phyloP scores from a whole-genome alignment of 2,888 invertebrate genomes.

The Lasioglossum zephyrum region DNA sequence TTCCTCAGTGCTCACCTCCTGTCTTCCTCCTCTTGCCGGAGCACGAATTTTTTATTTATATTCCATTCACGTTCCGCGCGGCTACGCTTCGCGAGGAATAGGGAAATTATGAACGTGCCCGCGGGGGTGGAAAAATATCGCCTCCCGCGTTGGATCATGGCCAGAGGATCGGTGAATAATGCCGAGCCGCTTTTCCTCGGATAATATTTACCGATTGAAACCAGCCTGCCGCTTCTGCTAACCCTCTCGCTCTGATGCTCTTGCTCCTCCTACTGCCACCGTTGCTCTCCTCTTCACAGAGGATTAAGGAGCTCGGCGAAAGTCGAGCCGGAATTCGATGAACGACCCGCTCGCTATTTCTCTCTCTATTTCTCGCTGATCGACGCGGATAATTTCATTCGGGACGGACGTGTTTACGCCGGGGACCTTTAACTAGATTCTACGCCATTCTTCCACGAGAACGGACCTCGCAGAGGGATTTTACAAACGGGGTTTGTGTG shows the following conservation, averaged over 20 bases:
- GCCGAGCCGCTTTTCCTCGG: conserved; percentile 5
- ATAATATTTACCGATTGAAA: conserved; percentile 40
- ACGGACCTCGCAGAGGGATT: not conserved
- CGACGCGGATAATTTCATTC: not conserved
- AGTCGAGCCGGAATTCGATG: not conserved
- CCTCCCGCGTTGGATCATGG: conserved; percentile 54
- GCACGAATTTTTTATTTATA: conserved; percentile 7
- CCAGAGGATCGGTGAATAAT: conserved; percentile 47
- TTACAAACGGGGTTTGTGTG: not conserved
- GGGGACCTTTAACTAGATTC: not conserved
- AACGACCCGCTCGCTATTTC: not conserved
- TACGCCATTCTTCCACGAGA: not conserved
- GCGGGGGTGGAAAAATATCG: conserved; percentile 38
- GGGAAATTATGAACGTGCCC: conserved; percentile 38
- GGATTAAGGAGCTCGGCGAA: not conserved
- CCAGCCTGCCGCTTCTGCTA: not conserved
- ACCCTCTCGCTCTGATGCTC: not conserved
- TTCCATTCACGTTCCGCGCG: not conserved
- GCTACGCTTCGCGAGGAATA: not conserved
- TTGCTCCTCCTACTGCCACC: not conserved
- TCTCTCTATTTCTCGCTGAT: not conserved
- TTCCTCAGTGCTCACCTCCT: not conserved
- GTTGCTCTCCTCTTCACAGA: not conserved
- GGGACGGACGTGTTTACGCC: not conserved
- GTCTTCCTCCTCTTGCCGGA: not conserved